Evolutionary conservation across 2,797 vertebrate genomes (phyloP).

Genomic region (Typhlichthys eigenmanni): DNA sequence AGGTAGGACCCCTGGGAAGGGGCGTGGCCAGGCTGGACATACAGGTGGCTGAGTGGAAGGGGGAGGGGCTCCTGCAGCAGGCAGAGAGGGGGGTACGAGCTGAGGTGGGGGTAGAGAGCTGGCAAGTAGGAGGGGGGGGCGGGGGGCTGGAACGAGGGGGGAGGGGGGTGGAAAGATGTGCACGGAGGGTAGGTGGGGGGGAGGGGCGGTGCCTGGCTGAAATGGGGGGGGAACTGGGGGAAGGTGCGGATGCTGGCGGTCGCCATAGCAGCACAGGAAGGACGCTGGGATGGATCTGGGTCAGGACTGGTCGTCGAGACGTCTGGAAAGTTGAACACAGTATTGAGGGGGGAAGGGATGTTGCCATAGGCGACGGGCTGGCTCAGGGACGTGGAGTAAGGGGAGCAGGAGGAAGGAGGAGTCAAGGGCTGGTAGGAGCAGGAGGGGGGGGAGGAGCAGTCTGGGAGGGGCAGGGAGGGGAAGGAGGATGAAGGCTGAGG

Average conservation of each 20-base stretch:
- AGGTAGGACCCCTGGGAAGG: conserved; percentile 80
- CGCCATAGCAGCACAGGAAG: neutral
- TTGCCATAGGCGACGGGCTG: conserved; percentile 38
- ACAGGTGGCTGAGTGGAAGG: conserved; percentile 83
- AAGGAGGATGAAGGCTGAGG: conserved; percentile 66
- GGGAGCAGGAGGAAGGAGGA: conserved; percentile 16
- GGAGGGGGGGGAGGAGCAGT: conserved; percentile 35
- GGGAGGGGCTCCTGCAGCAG: conserved; percentile 81
- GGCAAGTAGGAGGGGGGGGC: conserved; percentile 46
- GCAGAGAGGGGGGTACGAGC: conserved; percentile 45
- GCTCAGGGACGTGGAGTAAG: conserved; percentile 46
- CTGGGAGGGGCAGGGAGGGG: conserved; percentile 36
- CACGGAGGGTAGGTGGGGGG: neutral
- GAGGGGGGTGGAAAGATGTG: conserved; percentile 36
- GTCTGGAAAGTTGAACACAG: neutral
- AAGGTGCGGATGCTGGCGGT: conserved; percentile 41
- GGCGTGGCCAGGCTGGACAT: conserved; percentile 79
- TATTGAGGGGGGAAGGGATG: neutral
- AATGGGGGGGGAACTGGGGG: conserved; percentile 44
- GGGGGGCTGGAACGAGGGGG: conserved; percentile 38
- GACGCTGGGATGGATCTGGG: neutral
- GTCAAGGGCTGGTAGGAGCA: conserved; percentile 30
- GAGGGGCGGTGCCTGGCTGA: neutral
- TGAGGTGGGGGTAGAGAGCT: conserved; percentile 38
- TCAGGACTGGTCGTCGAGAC: neutral